Conservation (phyloP, 2,113 vertebrate species). For the Piaya cayana region DNA sequence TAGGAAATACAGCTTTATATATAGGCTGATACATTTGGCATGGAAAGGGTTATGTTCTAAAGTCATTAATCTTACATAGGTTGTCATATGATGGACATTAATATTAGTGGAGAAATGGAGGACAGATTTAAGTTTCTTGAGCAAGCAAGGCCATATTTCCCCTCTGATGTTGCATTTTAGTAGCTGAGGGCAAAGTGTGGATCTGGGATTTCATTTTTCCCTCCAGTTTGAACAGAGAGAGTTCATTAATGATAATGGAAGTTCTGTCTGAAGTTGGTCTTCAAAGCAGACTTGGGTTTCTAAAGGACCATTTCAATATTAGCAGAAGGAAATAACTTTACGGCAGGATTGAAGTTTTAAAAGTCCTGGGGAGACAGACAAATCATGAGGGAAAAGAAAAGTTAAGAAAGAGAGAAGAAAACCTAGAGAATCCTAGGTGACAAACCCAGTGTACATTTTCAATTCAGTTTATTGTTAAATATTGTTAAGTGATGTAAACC, state of each 20-base stretch:
- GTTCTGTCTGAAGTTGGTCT: conserved; percentile 57
- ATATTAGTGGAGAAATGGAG: conserved; percentile 17
- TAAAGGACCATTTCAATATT: conserved; percentile 1
- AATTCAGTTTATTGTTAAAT: background rate
- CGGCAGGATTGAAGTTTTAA: conserved; percentile 23
- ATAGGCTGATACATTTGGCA: background rate
- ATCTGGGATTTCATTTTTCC: conserved; percentile 45
- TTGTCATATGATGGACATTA: conserved; percentile 7
- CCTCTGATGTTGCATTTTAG: conserved; percentile 36
- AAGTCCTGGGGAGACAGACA: background rate
- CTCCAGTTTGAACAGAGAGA: conserved; percentile 18
- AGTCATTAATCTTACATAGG: conserved; percentile 19
- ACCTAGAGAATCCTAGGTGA: background rate
- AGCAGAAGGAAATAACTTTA: conserved; percentile 49
- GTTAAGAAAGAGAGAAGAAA: conserved; percentile 7
- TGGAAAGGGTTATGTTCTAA: conserved; percentile 4
- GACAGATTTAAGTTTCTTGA: conserved; percentile 18
- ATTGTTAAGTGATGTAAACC: background rate
- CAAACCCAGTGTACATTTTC: background rate
- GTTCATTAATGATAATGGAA: conserved; percentile 46
- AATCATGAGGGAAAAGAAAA: background rate
- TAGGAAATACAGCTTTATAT: background rate
- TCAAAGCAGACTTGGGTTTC: conserved; percentile 44
- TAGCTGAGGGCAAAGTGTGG: conserved; percentile 54
- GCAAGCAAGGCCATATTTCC: conserved; percentile 42